Conservation (phyloP, 2,113 vertebrate genomes). For the Cyanistes caeruleus region DNA sequence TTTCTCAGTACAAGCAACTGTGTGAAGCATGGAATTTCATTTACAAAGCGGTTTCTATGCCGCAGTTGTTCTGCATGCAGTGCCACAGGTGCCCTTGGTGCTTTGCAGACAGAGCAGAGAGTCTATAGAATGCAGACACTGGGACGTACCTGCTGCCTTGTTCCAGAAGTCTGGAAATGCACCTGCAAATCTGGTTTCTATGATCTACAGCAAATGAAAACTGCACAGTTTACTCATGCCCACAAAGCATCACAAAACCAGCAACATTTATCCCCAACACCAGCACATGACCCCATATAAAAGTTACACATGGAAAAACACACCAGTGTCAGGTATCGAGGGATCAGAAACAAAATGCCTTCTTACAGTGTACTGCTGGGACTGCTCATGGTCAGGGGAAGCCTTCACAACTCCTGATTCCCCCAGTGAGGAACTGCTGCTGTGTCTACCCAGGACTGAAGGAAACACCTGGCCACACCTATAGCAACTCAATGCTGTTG, state of each 20-base stretch:
- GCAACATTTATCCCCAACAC: not conserved
- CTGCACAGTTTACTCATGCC: not conserved
- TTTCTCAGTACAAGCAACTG: not conserved
- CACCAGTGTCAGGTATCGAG: accelerated
- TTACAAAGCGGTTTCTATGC: not conserved
- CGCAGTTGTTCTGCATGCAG: not conserved
- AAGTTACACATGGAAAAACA: accelerated
- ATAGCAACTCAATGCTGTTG: accelerated
- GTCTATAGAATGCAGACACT: not conserved
- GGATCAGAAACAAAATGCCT: not conserved
- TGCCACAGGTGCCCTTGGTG: not conserved
- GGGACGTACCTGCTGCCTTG: not conserved
- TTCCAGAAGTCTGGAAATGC: not conserved
- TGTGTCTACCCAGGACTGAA: not conserved
- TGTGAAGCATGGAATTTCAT: not conserved
- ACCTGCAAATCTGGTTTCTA: not conserved
- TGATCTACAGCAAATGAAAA: not conserved
- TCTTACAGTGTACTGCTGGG: not conserved
- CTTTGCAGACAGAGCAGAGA: not conserved
- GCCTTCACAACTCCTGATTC: not conserved
- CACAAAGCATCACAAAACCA: not conserved
- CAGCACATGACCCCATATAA: accelerated
- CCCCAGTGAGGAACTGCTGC: accelerated
- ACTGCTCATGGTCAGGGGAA: not conserved
- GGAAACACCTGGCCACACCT: not conserved